Evolutionary conservation across 2,797 vertebrate species (phyloP), one percentile per base, ranked within the genome.

Genomic region (Anabas testudineus): DNA sequence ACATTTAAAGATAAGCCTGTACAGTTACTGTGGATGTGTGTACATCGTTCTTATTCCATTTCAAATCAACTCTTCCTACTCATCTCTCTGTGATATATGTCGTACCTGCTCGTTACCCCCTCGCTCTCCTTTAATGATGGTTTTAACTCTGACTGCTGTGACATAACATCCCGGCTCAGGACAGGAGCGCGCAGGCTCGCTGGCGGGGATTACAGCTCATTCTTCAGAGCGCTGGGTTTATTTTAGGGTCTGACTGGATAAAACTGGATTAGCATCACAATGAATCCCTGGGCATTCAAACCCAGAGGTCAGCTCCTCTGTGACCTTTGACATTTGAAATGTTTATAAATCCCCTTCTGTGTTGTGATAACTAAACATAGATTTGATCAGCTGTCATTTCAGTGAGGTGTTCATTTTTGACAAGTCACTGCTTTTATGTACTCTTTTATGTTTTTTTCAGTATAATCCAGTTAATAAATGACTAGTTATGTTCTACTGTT

Each of bases 241-340:
- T 92, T 93, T 92, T 91, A 79, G 83, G 84, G 85, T 83, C 74
- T 42, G 68, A 85, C 72, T 87, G 89, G 88, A 92, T 92, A 76
- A 89, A 91, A 87, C 82, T 32, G 90, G 90, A 91, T 92, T 92
- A 92, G 82, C 80, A 81, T 85, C 74, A 89, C 85, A 91, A 91
- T 91, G 88, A 93, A 90, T 91, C 83, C 71, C 43, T 26, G 18
- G 77, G 80, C 82, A 64, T 74, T 80, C 45, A 10, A 74, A 57
- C 81, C 75, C 73, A 64, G 83, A 85, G 90, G 81, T 83, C 81
- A 81, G 74, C 74, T 80, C 65, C 87, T 66, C 53, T 9, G n/a
- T 72, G 79, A 32, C 87, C 85, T 87, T 78, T 86, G 74, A 81
- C 87, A 83, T 91, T 90, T 87, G 57, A 87, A 87, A 87, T 81